Base-by-base conservation (phyloP, 1,140 invertebrate species). In the Nixonia krombeini region DNA sequence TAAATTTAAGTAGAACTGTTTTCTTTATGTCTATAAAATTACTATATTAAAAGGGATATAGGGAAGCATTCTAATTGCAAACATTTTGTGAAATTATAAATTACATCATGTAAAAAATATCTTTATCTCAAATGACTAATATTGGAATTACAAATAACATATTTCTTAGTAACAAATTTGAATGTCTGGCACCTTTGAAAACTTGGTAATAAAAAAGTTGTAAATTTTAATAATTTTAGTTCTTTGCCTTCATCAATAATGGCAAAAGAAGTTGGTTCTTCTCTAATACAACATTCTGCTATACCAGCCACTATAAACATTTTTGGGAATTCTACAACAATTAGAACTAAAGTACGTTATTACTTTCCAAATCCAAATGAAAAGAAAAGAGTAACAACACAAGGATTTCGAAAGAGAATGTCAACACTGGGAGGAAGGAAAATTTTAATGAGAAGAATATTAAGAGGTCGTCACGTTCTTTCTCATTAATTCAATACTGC, bases 311-410 rank as follows among this genome's bases (percentile, higher is more conserved):
- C 56, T 10, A 35, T 61, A 10, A 31, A 23, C 21, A 23, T 23
- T 26, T 61, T 45, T 58, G 68, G 76, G 67, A 58, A 59, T 71
- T 26, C 81, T 61, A 72, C 73, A n/a, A 56, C 71, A 6, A 70
- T 80, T 23, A 78, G 87, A 66, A 85, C 76, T 0, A 86, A 84
- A 33, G 83, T 90, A 0, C 86, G 91, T 18, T 87, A 87, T 71
- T 88, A 92, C 65, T 94, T 94, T 68, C 92, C 92, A 3, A 83
- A 89, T 26, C 90, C 93, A 0, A 90, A 85, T 51, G 93, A 94
- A 85, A 86, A 86, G 0, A 90, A 86, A 71, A 86, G 92, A 66
- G 87, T 94, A 5, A 88, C 88, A 42, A 86, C 86, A 1, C 90
- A 92, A 65, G 92, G 93, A 1, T 94, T 88, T 88, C 73, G 86